Conservation (phyloP, 2,113 vertebrate genomes). For the Lamprotornis superbus region DNA sequence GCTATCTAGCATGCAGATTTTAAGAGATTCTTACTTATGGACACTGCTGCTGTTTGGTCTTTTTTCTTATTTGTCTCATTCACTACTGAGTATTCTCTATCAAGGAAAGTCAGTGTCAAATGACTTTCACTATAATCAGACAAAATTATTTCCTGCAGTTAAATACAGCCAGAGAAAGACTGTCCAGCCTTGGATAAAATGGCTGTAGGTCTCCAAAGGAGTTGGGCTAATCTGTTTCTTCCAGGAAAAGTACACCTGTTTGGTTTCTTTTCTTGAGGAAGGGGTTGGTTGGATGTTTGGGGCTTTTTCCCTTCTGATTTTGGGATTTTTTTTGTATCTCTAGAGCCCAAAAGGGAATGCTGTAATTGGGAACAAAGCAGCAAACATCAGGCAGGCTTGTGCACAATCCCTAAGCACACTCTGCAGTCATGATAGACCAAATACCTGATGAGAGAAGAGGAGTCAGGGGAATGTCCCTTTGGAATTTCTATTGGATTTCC, state of each 20-base stretch:
- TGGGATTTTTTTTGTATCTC: neutral
- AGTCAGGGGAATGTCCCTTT: neutral
- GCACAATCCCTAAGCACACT: neutral
- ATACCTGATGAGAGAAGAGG: neutral
- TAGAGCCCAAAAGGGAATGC: neutral
- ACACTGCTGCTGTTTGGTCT: rapidly evolving
- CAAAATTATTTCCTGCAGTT: neutral
- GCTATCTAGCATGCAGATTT: neutral
- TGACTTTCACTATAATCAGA: neutral
- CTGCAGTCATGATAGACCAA: neutral
- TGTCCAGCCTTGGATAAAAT: neutral
- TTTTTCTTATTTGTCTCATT: neutral
- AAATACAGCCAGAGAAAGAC: neutral
- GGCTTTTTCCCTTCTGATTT: rapidly evolving
- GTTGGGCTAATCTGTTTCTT: neutral
- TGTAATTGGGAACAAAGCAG: neutral
- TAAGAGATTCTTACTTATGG: neutral
- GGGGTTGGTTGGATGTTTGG: too few relatives aligned
- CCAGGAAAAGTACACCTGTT: neutral
- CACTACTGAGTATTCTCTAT: neutral
- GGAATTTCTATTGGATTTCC: neutral
- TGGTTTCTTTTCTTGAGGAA: neutral
- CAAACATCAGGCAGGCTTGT: neutral
- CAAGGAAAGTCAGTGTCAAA: neutral
- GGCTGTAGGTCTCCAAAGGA: neutral